Evolutionary conservation across 2,797 vertebrate species (phyloP).

Genomic region (Coregonus ussuriensis): DNA sequence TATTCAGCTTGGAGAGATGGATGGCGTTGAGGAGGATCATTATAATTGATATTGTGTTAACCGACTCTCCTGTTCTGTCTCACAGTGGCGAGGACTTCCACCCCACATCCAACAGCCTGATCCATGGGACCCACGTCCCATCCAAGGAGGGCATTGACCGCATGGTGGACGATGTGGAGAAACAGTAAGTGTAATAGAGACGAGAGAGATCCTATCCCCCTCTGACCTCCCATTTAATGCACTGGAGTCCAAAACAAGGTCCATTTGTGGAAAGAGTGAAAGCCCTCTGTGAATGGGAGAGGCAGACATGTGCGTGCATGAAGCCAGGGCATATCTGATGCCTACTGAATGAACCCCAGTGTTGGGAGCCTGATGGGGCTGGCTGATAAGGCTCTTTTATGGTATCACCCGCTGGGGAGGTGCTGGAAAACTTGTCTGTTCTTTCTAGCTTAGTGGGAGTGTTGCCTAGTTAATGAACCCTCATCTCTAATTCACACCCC

Average conservation of each 20-base stretch:
- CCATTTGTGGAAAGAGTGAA: slow-evolving; percentile 4
- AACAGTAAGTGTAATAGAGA: slow-evolving; percentile 84
- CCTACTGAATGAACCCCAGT: slow-evolving; percentile 20
- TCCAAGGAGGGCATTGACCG: slow-evolving; percentile 87
- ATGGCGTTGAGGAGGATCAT: background rate
- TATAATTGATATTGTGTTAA: background rate
- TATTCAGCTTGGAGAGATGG: background rate
- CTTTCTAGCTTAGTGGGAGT: background rate
- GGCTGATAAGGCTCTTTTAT: slow-evolving; percentile 8
- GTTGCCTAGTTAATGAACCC: background rate
- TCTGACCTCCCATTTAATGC: background rate
- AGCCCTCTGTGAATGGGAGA: slow-evolving; percentile 5
- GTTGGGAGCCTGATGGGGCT: slow-evolving; percentile 20
- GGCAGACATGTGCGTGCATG: slow-evolving; percentile 1
- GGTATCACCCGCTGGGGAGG: background rate
- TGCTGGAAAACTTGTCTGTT: background rate
- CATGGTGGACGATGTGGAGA: slow-evolving; percentile 95
- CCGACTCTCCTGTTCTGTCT: slow-evolving; percentile 29
- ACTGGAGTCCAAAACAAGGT: background rate
- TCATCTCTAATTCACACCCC: background rate
- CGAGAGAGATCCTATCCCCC: background rate
- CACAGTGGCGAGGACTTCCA: slow-evolving; percentile 91
- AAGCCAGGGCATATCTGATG: slow-evolving; percentile 7
- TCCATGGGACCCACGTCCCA: slow-evolving; percentile 92
- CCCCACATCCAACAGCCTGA: slow-evolving; percentile 90